Evolutionary conservation across 2,113 vertebrate genomes (phyloP).

Genomic region (Clinocottus analis): DNA sequence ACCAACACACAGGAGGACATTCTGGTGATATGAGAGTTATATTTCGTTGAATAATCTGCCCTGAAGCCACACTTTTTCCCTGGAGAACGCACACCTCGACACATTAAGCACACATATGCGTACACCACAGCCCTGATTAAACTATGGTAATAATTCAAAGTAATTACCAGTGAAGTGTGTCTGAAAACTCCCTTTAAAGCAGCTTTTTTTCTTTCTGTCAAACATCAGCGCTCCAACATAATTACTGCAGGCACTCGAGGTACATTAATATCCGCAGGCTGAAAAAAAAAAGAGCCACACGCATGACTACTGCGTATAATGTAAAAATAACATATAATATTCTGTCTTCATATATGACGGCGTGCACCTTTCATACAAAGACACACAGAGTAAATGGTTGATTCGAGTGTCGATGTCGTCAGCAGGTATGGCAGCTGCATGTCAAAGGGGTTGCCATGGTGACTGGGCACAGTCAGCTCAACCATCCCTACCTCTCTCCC

Average conservation of each 20-base stretch:
- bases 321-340: not conserved
- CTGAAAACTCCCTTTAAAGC: constrained; percentile 52
- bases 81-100: not conserved
- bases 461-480: constrained; percentile 65
- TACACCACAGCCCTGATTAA: constrained; percentile 6
- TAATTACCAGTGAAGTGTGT: constrained; percentile 50
- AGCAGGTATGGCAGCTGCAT: constrained; percentile 76
- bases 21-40: not conserved
- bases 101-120: constrained; percentile 7
- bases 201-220: constrained; percentile 51
- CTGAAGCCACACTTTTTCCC: constrained; percentile 28
- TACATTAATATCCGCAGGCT: constrained; percentile 31
- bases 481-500: constrained; percentile 40
- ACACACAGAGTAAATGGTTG: constrained; percentile 38
- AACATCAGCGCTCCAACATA: constrained; percentile 55
- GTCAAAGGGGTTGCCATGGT: constrained; percentile 79
- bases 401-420: constrained; percentile 54
- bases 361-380: constrained; percentile 13
- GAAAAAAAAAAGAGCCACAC: constrained; percentile 19
- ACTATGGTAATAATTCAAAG: constrained; percentile 51
- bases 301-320: not conserved
- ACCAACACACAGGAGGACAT: not conserved
- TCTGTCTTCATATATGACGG: not conserved
- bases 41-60: constrained; percentile 35
- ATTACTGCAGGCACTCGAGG: constrained; percentile 57